These are phyloP conservation scores for Chiroxiphia lanceolata DNA, from an alignment of 2,797 vertebrate genomes.

Conservation along the genomic window DNA sequence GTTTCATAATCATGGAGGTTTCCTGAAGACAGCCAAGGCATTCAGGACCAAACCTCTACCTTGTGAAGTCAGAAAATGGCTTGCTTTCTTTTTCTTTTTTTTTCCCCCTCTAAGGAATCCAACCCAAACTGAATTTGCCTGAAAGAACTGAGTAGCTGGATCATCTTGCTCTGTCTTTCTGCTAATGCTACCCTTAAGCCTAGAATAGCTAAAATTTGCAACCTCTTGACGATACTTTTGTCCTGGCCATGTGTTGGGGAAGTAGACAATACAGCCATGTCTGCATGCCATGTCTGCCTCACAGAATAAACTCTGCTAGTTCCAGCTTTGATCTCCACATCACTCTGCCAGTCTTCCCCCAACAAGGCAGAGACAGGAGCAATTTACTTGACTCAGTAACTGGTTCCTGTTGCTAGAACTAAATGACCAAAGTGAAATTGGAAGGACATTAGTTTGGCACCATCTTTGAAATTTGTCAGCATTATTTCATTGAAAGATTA, in stretches of 20 bases:
- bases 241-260: neutral
- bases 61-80: neutral
- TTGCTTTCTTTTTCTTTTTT: neutral
- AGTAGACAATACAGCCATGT: neutral
- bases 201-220: neutral
- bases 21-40: neutral
- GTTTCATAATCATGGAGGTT: neutral
- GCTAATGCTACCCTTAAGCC: neutral
- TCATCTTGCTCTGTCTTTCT: neutral
- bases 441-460: neutral
- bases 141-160: neutral
- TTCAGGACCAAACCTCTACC: neutral
- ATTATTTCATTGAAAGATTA: neutral
- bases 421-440: neutral
- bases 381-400: rapidly evolving
- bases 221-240: neutral
- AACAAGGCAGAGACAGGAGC: rapidly evolving
- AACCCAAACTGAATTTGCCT: neutral
- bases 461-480: neutral
- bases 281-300: neutral
- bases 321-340: neutral
- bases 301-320: neutral
- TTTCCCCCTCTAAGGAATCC: neutral
- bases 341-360: neutral
- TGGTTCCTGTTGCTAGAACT: neutral